Conservation (phyloP, 2,888 invertebrate genomes). For the Polietes domitor region DNA sequence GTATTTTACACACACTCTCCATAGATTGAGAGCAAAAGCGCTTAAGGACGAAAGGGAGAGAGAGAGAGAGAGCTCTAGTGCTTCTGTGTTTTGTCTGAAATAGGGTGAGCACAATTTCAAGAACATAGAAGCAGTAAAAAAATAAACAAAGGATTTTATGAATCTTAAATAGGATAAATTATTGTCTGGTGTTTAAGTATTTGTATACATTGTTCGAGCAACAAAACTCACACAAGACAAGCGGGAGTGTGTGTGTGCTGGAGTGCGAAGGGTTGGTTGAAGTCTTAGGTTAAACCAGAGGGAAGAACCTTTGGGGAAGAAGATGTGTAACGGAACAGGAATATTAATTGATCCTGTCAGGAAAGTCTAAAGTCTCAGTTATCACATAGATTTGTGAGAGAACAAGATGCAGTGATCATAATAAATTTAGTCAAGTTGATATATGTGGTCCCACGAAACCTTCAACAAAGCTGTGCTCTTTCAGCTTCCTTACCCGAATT, state of each 20-base stretch:
- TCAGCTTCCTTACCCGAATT: too few species aligned
- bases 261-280: background rate
- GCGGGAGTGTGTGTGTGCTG: background rate
- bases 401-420: too few species aligned
- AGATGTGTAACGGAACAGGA: background rate
- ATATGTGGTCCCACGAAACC: too few species aligned
- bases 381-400: too few species aligned
- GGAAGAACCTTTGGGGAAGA: background rate
- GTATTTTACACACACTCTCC: background rate
- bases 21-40: background rate
- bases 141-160: conserved; percentile 63
- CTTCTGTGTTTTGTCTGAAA: background rate
- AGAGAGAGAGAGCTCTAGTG: background rate
- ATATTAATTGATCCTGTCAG: too few species aligned
- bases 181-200: conserved; percentile 56
- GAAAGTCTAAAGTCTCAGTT: too few species aligned
- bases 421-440: too few species aligned
- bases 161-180: conserved; percentile 60
- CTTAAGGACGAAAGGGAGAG: too few species aligned
- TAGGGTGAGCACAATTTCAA: conserved; percentile 26
- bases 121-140: conserved; percentile 20
- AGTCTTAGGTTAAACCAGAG: background rate
- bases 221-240: background rate
- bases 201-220: conserved; percentile 30
- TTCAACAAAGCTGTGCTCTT: too few species aligned